These are phyloP conservation scores for Diglossa cyanea DNA, from an alignment of 2,797 vertebrate species.

Conservation along the genomic window DNA sequence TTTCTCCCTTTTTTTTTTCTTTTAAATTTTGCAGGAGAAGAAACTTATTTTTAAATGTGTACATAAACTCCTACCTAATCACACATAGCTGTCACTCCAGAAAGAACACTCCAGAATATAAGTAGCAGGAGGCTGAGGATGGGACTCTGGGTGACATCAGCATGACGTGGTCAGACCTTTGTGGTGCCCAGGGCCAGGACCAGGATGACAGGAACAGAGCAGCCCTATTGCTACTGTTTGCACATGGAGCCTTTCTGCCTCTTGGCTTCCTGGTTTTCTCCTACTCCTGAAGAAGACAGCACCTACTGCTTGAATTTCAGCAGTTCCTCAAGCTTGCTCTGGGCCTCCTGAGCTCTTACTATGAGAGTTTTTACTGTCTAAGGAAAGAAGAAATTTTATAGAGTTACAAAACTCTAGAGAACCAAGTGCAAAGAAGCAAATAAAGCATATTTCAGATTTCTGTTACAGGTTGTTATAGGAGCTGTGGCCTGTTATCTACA, in stretches of 20 bases:
- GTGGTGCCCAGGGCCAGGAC: background rate
- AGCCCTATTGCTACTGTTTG: fast-evolving
- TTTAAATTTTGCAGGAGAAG: background rate
- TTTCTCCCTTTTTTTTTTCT: background rate
- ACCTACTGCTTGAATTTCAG: background rate
- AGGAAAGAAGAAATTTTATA: background rate
- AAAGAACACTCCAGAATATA: background rate
- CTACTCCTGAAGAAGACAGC: background rate
- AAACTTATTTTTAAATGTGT: background rate
- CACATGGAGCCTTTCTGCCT: background rate
- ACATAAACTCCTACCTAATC: background rate
- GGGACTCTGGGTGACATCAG: background rate
- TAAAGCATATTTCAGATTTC: background rate
- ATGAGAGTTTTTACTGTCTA: background rate
- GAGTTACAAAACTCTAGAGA: background rate
- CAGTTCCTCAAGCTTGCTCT: background rate
- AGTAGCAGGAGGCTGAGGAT: background rate
- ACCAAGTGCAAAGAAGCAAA: background rate
- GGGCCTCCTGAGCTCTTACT: background rate
- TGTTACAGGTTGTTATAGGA: background rate
- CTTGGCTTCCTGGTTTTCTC: background rate
- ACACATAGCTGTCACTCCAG: background rate
- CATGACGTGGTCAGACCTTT: fast-evolving
- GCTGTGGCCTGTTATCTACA: background rate
- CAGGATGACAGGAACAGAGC: background rate